These are phyloP conservation scores for Spinus olivaceus DNA, from an alignment of 2,797 vertebrate species.

Conservation along the genomic window DNA sequence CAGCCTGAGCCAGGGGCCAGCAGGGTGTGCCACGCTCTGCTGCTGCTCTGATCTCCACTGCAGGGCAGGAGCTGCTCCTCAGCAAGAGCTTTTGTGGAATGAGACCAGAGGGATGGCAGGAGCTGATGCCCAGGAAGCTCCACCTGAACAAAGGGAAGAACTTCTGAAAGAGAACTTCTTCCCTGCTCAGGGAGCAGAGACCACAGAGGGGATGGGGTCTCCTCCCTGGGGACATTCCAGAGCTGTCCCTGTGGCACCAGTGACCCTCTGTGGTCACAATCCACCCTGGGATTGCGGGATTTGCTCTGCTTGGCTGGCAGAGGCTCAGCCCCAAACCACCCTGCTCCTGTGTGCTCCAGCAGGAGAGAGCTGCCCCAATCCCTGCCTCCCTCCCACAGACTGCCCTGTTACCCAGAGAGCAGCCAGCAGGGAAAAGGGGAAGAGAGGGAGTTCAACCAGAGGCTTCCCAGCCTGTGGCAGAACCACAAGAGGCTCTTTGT, in stretches of 20 bases:
- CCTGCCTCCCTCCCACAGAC: background rate
- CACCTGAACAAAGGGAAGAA: no score
- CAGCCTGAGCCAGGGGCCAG: background rate
- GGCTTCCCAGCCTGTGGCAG: background rate
- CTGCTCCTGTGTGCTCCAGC: background rate
- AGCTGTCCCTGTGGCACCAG: background rate
- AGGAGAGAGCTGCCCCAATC: background rate
- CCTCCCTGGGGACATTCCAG: background rate
- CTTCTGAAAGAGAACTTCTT: no score
- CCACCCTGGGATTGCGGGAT: background rate
- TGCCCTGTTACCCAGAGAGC: background rate
- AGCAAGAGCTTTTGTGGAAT: background rate
- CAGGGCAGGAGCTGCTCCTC: background rate
- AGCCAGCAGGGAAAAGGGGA: background rate
- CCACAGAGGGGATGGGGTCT: background rate
- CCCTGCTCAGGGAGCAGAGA: background rate
- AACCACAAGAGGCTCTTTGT: conserved; percentile 49
- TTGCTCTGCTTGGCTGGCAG: background rate
- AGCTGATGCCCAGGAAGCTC: background rate
- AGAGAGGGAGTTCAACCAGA: background rate
- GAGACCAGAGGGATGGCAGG: background rate
- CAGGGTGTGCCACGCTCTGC: background rate
- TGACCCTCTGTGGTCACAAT: background rate
- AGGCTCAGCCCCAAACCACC: background rate
- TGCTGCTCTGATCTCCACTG: background rate